Evolutionary conservation across 2,113 vertebrate genomes (phyloP).

Genomic region (Prinia subflava): DNA sequence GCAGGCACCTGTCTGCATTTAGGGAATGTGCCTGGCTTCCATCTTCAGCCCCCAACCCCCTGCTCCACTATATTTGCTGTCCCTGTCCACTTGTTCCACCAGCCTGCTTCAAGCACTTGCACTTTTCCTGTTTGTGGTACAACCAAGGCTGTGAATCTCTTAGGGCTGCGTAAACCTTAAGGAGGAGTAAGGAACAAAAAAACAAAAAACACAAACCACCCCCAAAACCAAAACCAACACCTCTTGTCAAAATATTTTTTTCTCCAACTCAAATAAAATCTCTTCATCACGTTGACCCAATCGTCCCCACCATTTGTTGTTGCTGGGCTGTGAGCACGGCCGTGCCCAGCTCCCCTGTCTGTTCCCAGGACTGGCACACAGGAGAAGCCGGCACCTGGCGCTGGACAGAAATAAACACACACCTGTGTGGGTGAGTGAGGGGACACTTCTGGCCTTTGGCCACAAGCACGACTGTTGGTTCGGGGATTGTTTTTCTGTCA

Average conservation of each 20-base stretch:
- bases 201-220: not conserved
- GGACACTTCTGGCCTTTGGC: not conserved
- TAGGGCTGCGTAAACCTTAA: not conserved
- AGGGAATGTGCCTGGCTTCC: not conserved
- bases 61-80: not conserved
- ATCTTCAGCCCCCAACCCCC: not conserved
- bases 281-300: rapidly evolving
- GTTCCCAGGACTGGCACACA: not conserved
- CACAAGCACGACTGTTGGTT: rapidly evolving
- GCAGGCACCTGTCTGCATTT: not conserved
- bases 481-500: not conserved
- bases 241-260: not conserved
- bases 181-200: not conserved
- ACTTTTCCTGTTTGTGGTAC: not conserved
- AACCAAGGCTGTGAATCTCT: not conserved
- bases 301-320: not conserved
- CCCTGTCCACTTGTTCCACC: not conserved
- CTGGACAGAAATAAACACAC: not conserved
- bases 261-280: not conserved
- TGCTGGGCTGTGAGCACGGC: not conserved
- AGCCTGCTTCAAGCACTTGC: not conserved
- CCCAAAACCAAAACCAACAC: not conserved
- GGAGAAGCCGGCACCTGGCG: not conserved
- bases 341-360: not conserved
- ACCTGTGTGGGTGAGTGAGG: rapidly evolving